A percentile compares a stretch with the other conserved stretches of the same genome.
Conservation (phyloP, 1,140 invertebrate genomes). For the Trichonephila clavata region DNA sequence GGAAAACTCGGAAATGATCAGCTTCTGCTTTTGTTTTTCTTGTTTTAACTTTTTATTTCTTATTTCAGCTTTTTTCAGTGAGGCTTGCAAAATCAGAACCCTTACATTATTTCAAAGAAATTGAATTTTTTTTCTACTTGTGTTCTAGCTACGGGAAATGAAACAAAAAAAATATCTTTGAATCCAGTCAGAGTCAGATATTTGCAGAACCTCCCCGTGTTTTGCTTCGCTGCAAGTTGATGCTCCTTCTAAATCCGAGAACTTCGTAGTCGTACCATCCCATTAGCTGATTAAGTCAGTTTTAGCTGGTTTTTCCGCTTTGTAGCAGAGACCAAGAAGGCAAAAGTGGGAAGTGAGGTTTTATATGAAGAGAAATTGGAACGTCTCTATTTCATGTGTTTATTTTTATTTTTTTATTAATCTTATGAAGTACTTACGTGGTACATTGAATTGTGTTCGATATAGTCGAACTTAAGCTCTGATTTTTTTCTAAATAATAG, state of each 20-base stretch:
- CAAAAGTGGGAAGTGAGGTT: constrained; percentile 14
- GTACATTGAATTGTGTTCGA: neutral
- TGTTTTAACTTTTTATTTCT: constrained; percentile 2
- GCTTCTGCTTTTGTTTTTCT: neutral
- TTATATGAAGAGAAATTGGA: neutral
- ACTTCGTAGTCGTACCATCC: neutral
- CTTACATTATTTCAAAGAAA: constrained; percentile 63
- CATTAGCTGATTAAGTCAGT: constrained; percentile 62
- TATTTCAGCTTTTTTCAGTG: constrained; percentile 14
- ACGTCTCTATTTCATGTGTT: too few species aligned
- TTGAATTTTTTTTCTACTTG: constrained; percentile 40
- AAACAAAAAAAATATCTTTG: neutral
- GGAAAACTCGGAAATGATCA: constrained; percentile 48
- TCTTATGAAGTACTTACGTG: neutral
- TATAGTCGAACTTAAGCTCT: neutral
- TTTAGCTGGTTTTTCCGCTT: neutral
- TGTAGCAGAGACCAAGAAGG: neutral
- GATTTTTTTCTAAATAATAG: too few species aligned
- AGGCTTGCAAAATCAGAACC: constrained; percentile 46
- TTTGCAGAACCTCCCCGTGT: neutral
- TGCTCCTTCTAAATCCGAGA: constrained; percentile 37
- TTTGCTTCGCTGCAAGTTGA: constrained; percentile 49
- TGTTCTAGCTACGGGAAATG: neutral
- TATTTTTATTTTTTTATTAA: neutral
- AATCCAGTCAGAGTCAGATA: neutral